Evolutionary conservation across 2,113 vertebrate genomes (phyloP).

Genomic region (Sylvietta virens): DNA sequence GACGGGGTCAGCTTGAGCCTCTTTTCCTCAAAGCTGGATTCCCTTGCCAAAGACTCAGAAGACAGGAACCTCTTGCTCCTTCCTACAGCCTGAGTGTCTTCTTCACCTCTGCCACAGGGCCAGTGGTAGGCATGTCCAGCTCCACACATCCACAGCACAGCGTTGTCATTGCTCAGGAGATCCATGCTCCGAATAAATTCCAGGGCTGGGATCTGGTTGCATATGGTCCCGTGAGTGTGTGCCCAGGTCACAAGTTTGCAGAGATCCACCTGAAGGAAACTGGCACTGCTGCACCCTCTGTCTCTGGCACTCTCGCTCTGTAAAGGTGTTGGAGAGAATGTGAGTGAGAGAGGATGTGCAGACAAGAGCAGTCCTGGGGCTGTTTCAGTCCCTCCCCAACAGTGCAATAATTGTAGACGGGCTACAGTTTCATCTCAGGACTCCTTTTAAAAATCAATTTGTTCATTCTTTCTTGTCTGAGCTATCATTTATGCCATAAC

Average conservation of each 20-base stretch:
- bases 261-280: not conserved
- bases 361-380: not conserved
- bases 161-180: not conserved
- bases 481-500: not conserved
- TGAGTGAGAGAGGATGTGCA: not conserved
- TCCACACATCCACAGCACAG: slow-evolving; percentile 25
- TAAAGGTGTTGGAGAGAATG: not conserved
- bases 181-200: not conserved
- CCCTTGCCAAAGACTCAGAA: not conserved
- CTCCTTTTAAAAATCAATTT: not conserved
- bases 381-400: not conserved
- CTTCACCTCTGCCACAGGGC: not conserved
- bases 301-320: not conserved
- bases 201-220: not conserved
- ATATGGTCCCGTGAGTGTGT: slow-evolving; percentile 43
- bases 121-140: slow-evolving; percentile 31
- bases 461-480: not conserved
- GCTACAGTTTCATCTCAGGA: not conserved
- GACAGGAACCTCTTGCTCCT: not conserved
- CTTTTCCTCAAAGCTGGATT: not conserved
- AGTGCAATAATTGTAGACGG: not conserved
- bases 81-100: not conserved
- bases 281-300: fast-evolving
- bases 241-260: slow-evolving; percentile 49
- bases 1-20: not conserved